phyloP scores from a whole-genome alignment of 1,140 invertebrate species.

The Paralvinella palmiformis region DNA sequence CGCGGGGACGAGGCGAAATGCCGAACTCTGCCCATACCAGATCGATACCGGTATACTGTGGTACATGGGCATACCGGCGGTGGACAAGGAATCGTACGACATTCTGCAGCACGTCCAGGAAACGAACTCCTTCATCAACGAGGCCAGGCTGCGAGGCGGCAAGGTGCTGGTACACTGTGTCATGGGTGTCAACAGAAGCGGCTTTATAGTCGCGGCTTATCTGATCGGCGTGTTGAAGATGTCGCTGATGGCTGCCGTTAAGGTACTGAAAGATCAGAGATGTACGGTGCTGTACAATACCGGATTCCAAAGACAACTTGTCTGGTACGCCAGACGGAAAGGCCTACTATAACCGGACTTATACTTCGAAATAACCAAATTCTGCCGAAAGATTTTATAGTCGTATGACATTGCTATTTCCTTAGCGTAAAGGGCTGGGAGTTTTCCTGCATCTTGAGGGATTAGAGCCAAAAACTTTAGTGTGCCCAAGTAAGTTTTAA shows the following conservation, averaged over 20 bases:
- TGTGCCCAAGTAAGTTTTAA: too few species aligned
- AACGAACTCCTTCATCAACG: too few species aligned
- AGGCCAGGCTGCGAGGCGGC: conserved; percentile 10
- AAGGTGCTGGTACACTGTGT: conserved; percentile 21
- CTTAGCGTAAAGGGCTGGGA: too few species aligned
- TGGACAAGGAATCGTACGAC: too few species aligned
- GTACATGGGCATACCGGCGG: too few species aligned
- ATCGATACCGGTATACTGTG: too few species aligned
- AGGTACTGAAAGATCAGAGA: conserved; percentile 2
- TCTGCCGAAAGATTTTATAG: too few species aligned
- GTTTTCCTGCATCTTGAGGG: too few species aligned
- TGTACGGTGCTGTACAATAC: not conserved
- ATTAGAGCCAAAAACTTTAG: too few species aligned
- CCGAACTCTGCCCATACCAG: conserved; percentile 9
- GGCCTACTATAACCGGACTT: not conserved
- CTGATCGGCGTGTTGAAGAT: conserved; percentile 9
- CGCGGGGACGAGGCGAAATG: conserved; percentile 6
- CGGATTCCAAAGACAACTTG: not conserved
- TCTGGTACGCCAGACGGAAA: not conserved
- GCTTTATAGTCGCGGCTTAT: conserved; percentile 10
- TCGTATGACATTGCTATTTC: too few species aligned
- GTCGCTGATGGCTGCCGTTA: conserved; percentile 2
- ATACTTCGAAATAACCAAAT: too few species aligned
- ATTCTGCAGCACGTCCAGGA: too few species aligned
- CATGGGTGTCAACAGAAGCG: conserved; percentile 21